A percentile compares a stretch with the other conserved stretches of the same genome.
Conservation (phyloP, 2,113 vertebrate species). For the Scomber colias region DNA sequence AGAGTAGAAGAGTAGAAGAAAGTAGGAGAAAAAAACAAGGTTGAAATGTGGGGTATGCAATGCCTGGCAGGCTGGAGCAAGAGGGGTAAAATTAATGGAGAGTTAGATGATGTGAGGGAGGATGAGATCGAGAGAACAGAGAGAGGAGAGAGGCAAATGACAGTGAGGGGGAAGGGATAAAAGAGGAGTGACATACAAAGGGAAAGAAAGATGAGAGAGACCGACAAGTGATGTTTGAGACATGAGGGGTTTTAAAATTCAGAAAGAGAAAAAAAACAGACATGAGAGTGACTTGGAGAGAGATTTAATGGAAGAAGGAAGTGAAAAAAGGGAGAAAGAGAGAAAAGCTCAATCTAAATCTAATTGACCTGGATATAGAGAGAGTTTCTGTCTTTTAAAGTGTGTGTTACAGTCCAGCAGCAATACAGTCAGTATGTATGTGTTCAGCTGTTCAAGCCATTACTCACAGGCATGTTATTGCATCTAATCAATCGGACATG, state of each 20-base stretch:
- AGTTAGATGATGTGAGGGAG: conserved; percentile 32
- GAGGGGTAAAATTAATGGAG: conserved; percentile 37
- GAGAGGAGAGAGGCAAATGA: conserved; percentile 5
- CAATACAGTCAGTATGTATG: conserved; percentile 2
- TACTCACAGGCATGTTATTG: conserved; percentile 32
- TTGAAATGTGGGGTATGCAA: conserved; percentile 8
- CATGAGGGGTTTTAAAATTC: conserved; percentile 21
- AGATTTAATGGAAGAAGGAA: conserved; percentile 17
- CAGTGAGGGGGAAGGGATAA: conserved; percentile 42
- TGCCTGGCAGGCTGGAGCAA: background rate
- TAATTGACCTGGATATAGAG: conserved; percentile 3
- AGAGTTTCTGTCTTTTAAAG: background rate
- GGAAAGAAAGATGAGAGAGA: conserved; percentile 45
- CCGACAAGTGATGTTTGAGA: conserved; percentile 33
- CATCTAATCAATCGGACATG: conserved; percentile 28
- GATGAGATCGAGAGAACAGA: background rate
- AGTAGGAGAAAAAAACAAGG: background rate
- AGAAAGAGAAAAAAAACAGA: conserved; percentile 11
- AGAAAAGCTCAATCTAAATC: conserved; percentile 1
- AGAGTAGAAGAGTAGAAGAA: background rate
- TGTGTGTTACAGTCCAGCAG: background rate
- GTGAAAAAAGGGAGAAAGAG: background rate
- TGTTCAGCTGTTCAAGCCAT: conserved; percentile 8
- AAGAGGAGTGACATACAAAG: conserved; percentile 41
- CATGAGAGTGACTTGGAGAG: background rate